Evolutionary conservation across 2,888 invertebrate genomes (phyloP).

Genomic region (Drosophila infuscata): DNA sequence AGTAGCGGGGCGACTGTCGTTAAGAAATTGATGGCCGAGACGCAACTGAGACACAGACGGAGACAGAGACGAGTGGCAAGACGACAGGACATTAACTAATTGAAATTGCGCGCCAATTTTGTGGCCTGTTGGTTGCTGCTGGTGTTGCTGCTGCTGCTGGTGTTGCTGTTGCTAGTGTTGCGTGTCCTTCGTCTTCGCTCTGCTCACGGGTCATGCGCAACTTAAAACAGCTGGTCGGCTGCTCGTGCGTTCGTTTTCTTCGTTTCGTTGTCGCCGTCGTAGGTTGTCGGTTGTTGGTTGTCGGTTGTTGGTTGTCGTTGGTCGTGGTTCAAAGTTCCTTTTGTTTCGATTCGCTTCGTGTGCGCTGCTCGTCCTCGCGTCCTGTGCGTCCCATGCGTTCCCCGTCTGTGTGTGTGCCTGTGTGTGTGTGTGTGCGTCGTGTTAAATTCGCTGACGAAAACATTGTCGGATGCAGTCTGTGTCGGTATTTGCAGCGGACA

Average conservation of each 20-base stretch:
- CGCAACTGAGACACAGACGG: neutral
- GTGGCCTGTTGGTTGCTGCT: constrained; percentile 68
- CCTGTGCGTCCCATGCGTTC: constrained; percentile 25
- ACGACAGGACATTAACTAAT: constrained; percentile 75
- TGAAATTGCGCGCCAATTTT: constrained; percentile 81
- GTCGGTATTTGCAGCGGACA: constrained; percentile 75
- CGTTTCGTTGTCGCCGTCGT: neutral
- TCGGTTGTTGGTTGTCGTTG: constrained; percentile 8
- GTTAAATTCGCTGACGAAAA: constrained; percentile 68
- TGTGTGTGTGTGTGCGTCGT: constrained; percentile 45
- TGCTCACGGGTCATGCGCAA: constrained; percentile 63
- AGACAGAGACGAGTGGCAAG: constrained; percentile 12
- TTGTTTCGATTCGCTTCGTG: constrained; percentile 27
- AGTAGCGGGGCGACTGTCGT: constrained; percentile 16
- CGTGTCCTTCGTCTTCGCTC: constrained; percentile 24
- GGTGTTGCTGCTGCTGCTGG: neutral
- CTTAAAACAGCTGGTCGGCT: constrained; percentile 38
- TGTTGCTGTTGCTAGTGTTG: constrained; percentile 8
- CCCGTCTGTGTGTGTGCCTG: constrained; percentile 34
- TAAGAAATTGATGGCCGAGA: constrained; percentile 64
- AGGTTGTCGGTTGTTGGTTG: constrained; percentile 3
- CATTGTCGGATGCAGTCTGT: constrained; percentile 72
- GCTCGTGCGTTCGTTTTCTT: constrained; percentile 9
- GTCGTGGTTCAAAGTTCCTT: neutral
- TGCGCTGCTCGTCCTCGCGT: constrained; percentile 26